These are phyloP conservation scores for Drosophila jambulina DNA, from an alignment of 1,140 invertebrate species.

Conservation along the genomic window DNA sequence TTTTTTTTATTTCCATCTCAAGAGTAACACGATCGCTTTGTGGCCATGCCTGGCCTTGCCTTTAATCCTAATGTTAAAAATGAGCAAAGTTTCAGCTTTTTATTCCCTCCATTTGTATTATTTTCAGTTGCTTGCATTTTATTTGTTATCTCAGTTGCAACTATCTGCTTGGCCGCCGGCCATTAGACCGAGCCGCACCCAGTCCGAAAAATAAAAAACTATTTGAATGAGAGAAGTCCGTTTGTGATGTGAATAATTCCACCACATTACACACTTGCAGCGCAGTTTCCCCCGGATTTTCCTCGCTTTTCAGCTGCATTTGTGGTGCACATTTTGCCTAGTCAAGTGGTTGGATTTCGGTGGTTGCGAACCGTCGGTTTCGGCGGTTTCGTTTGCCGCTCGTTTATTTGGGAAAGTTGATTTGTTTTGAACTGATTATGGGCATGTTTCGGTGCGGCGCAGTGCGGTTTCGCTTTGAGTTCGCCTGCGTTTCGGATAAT, in stretches of 20 bases:
- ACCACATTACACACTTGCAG: constrained; percentile 35
- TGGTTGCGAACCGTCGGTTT: constrained; percentile 40
- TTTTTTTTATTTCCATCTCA: background rate
- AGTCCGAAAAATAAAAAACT: constrained; percentile 20
- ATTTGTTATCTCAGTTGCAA: constrained; percentile 13
- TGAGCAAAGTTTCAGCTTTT: constrained; percentile 2
- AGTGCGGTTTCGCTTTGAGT: constrained; percentile 64
- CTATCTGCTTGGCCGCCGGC: constrained; percentile 30
- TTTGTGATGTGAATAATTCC: constrained; percentile 54
- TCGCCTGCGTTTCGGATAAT: constrained; percentile 46
- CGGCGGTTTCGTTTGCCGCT: constrained; percentile 48
- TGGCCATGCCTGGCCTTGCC: background rate
- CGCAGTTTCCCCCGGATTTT: constrained; percentile 3
- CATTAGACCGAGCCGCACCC: constrained; percentile 27
- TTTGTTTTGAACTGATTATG: constrained; percentile 75
- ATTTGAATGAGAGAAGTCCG: constrained; percentile 38
- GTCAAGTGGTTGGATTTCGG: constrained; percentile 60
- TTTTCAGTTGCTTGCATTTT: constrained; percentile 5
- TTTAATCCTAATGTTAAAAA: constrained; percentile 22
- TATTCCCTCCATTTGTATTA: constrained; percentile 5
- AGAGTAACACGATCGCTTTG: background rate
- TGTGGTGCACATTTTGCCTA: constrained; percentile 52
- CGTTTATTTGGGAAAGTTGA: constrained; percentile 67
- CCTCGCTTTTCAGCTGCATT: constrained; percentile 23
- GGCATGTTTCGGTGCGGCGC: constrained; percentile 49